Conservation (phyloP, 2,888 invertebrate genomes). For the Caenorhabditis becei region DNA sequence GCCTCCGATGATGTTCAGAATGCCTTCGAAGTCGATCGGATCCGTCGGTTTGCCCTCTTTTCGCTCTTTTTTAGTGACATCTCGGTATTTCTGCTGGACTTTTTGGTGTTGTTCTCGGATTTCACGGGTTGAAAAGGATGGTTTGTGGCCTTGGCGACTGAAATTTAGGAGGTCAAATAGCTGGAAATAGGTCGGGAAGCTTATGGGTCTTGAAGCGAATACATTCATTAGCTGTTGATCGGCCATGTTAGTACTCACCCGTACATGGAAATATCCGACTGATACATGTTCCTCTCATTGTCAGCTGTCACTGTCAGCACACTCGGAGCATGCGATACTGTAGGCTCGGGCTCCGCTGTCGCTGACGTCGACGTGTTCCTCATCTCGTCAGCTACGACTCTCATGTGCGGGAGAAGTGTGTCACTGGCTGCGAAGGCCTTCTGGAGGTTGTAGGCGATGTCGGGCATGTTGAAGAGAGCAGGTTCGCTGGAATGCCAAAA, state of each 20-base stretch:
- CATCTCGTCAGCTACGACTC: conserved; percentile 45
- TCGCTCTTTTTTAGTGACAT: conserved; percentile 64
- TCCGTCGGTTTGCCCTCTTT: conserved; percentile 76
- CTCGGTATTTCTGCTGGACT: conserved; percentile 79
- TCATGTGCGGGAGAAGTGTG: conserved; percentile 63
- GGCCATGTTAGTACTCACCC: conserved; percentile 58
- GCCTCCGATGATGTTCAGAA: conserved; percentile 81
- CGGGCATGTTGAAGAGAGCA: conserved; percentile 60
- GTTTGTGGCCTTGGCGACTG: conserved; percentile 68
- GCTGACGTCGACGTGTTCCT: conserved; percentile 32
- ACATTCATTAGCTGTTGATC: conserved; percentile 37
- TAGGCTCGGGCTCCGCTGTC: conserved; percentile 43
- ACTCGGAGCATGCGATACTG: conserved; percentile 60
- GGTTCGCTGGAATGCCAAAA: conserved; percentile 63
- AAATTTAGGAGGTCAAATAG: too few species aligned
- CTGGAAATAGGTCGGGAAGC: not conserved
- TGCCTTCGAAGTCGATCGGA: conserved; percentile 82
- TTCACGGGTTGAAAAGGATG: conserved; percentile 74
- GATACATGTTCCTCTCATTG: conserved; percentile 59
- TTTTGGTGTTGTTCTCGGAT: conserved; percentile 80
- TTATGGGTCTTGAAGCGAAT: conserved; percentile 7
- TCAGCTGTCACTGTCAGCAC: conserved; percentile 52
- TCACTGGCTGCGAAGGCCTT: conserved; percentile 65
- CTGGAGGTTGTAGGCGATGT: conserved; percentile 37
- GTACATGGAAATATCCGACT: conserved; percentile 61